Percentiles rank a stretch among this genome's conserved stretches.
phyloP scores from a whole-genome alignment of 2,888 invertebrate genomes.

The Syrista parreyssii region DNA sequence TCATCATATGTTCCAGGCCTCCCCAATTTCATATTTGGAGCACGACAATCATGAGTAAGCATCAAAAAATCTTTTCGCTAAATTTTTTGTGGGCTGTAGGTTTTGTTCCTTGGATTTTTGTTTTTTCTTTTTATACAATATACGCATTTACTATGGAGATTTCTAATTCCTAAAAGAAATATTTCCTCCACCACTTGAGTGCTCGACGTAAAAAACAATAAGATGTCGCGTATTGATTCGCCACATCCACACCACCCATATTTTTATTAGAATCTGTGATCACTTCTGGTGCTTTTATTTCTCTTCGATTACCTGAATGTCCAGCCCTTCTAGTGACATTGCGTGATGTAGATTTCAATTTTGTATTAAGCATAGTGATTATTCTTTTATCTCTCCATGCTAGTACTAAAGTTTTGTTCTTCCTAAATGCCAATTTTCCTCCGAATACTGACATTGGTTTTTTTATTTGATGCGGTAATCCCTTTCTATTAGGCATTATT shows the following conservation, averaged over 20 bases:
- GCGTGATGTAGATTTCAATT: constrained; percentile 23
- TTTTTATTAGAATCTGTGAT: constrained; percentile 23
- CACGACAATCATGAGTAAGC: background rate
- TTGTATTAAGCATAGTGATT: constrained; percentile 32
- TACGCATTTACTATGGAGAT: background rate
- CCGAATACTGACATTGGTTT: too few species aligned
- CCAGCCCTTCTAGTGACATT: constrained; percentile 20
- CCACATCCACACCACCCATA: constrained; percentile 29
- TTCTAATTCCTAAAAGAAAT: constrained; percentile 29
- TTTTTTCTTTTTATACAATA: background rate
- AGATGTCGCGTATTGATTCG: constrained; percentile 27
- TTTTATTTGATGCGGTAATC: too few species aligned
- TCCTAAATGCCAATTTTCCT: constrained; percentile 33
- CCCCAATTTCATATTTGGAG: background rate
- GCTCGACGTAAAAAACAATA: constrained; percentile 28
- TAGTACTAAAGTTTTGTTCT: constrained; percentile 10
- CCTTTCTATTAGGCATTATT: too few species aligned
- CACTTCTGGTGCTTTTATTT: constrained; percentile 16
- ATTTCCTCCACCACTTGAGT: constrained; percentile 30
- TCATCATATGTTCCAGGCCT: background rate
- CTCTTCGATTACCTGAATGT: constrained; percentile 9
- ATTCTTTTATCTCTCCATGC: constrained; percentile 29
- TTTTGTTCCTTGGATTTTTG: background rate
- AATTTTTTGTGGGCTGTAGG: background rate
- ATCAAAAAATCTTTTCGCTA: background rate